phyloP scores from a whole-genome alignment of 2,888 invertebrate species.

The Eupithecia abbreviata region DNA sequence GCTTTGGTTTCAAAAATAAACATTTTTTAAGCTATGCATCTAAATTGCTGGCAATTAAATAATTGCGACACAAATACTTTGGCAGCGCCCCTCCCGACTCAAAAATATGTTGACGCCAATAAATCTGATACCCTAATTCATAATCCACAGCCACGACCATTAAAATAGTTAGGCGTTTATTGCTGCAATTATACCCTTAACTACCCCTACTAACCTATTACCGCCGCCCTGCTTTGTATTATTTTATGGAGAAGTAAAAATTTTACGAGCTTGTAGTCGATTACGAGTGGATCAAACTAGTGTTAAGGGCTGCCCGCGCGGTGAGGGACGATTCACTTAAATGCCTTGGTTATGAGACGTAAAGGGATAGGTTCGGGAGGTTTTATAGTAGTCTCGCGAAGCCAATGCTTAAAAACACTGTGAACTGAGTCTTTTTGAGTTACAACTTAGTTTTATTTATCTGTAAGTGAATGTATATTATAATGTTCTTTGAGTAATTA shows the following conservation, averaged over 20 bases:
- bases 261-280: conserved; percentile 46
- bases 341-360: conserved; percentile 15
- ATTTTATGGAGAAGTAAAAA: conserved; percentile 50
- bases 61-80: background rate
- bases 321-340: conserved; percentile 26
- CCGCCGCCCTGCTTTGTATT: conserved; percentile 30
- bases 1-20: background rate
- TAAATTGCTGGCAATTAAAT: background rate
- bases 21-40: background rate
- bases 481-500: background rate
- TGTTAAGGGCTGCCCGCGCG: conserved; percentile 1
- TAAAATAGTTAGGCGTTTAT: conserved; percentile 23
- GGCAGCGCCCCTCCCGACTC: background rate
- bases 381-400: background rate
- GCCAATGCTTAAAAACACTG: background rate
- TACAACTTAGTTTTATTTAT: background rate
- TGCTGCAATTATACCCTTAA: conserved; percentile 35
- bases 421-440: background rate
- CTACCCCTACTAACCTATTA: conserved; percentile 36
- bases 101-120: conserved; percentile 34
- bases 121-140: conserved; percentile 24
- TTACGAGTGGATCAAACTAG: conserved; percentile 39
- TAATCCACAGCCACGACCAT: conserved; percentile 23
- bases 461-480: background rate
- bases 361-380: too few relatives aligned